phyloP scores from a whole-genome alignment of 2,888 invertebrate genomes.

The Platycnemis pennipes region DNA sequence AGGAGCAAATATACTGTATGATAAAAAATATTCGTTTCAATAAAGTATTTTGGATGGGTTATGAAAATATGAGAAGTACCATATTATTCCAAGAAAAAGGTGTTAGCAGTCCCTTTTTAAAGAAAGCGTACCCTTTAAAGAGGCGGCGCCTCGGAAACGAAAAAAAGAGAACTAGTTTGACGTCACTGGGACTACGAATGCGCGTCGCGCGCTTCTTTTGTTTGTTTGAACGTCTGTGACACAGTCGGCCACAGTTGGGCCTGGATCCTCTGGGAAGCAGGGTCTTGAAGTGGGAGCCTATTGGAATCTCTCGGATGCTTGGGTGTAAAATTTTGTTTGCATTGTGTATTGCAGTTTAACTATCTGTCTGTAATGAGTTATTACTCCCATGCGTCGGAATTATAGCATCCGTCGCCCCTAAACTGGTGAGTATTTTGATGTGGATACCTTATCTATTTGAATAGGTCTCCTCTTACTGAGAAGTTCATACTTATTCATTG shows the following conservation, averaged over 20 bases:
- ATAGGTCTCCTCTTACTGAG: background rate
- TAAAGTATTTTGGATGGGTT: slow-evolving; percentile 57
- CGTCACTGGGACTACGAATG: slow-evolving; percentile 61
- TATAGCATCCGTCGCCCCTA: background rate
- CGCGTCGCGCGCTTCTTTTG: slow-evolving; percentile 64
- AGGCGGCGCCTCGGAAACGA: slow-evolving; percentile 55
- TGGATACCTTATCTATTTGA: background rate
- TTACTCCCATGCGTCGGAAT: background rate
- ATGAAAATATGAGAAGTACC: slow-evolving; percentile 20
- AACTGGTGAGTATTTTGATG: background rate
- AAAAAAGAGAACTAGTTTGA: slow-evolving; percentile 44
- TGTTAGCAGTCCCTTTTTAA: background rate
- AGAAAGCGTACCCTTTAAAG: slow-evolving; percentile 59
- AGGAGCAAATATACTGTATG: slow-evolving; percentile 23
- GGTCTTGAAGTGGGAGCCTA: background rate
- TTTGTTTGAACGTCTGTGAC: slow-evolving; percentile 64
- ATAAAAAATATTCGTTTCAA: slow-evolving; percentile 29
- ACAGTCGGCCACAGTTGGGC: slow-evolving; percentile 61
- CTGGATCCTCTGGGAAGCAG: background rate
- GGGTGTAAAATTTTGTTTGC: background rate
- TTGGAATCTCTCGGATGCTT: background rate
- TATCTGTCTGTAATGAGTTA: background rate
- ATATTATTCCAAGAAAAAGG: background rate
- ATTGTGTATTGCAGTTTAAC: background rate
- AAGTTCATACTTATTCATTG: background rate